Base-by-base conservation (phyloP, 1,140 invertebrate species). In the Eciton burchellii region DNA sequence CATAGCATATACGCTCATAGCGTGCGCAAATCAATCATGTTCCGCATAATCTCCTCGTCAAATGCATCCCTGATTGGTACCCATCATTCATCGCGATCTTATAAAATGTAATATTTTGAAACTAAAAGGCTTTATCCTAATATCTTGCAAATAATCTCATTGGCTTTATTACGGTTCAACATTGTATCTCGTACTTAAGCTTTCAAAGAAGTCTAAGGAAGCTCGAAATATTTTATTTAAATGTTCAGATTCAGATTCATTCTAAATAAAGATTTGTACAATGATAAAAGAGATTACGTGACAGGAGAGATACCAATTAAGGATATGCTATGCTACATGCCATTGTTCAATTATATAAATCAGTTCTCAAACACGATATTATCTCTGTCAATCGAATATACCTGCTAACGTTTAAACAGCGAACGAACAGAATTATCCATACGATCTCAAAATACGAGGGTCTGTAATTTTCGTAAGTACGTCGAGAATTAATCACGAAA, bases 51-150 rank as follows among this genome's bases (percentile, higher is more conserved):
- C 43, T 16, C 21, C 41, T 8, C n/a, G 19, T 56, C 1, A 79
- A 6, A 57, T 6, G 24, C 26, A 14, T 63, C 41, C 35, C 70
- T 70, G 56, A 79, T 70, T 65, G 47, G 73, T 65, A 76, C 19
- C 59, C 26, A 65, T 65, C 35, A 26, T 72, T 26, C 0, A 49
- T 3, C 41, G 57, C 43, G 8, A 62, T 21, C 4, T 24, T 63
- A 47, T 3, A 12, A 29, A 73, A 26, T 47, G 14, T 3, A 49
- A 63, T 6, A n/a, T 21, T 8, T 52, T 1, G 12, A 59, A 12
- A 59, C 57, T 60, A 72, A n/a, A 45, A 73, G n/a, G 8, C 59
- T 45, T 45, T 26, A 21, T 3, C n/a, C 11, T 45, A n/a, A 49
- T 12, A 47, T 12, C 16, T 57, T 57, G 29, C 4, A 24, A 41